Base-by-base conservation (phyloP, 2,888 invertebrate genomes). In the Gortyna flavago region DNA sequence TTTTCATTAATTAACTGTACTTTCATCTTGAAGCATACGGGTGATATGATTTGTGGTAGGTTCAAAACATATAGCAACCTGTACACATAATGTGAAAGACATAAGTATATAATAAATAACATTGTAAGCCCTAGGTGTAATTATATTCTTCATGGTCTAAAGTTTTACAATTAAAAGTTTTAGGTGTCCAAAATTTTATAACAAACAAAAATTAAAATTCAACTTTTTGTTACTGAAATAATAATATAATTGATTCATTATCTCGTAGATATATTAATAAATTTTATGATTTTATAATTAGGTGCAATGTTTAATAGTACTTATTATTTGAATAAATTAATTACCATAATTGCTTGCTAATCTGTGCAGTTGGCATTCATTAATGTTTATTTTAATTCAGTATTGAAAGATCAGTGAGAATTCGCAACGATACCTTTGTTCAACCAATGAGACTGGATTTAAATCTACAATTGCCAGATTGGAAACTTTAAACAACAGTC, bases 241-340 rank as follows among this genome's bases (percentile, higher is more conserved):
- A 29, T 13, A 29, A 84, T 66, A 48, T 48, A 66, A 69, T 41
- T 73, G 18, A 72, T 68, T 64, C 3, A 38, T 68, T 41, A 59
- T 68, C 16, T 72, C n/a, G 25, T 32, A n/a, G 32, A 44, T n/a
- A n/a, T 70, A 18, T 54, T n/a, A 0, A 72, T 51, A 29, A 0
- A 72, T 51, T 44, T 54, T 3, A 9, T 59, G 16, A 35, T 38
- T 81, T 51, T 57, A 61, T 48, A 70, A 78, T 81, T 61, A 61
- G 9, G 6, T 81, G 54, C 38, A 84, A 51, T 57, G 32, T 48
- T 57, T 51, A 61, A 69, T 57, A 69, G 32, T 35, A 35, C 9
- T 32, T 57, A 78, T 44, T 72, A 70, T 72, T 79, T 66, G n/a
- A 57, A 81, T 84, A 41, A 4, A 71, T 64, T 59, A 65, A 77